Evolutionary conservation across 2,888 invertebrate species (phyloP).

Genomic region (Halictus ligatus): DNA sequence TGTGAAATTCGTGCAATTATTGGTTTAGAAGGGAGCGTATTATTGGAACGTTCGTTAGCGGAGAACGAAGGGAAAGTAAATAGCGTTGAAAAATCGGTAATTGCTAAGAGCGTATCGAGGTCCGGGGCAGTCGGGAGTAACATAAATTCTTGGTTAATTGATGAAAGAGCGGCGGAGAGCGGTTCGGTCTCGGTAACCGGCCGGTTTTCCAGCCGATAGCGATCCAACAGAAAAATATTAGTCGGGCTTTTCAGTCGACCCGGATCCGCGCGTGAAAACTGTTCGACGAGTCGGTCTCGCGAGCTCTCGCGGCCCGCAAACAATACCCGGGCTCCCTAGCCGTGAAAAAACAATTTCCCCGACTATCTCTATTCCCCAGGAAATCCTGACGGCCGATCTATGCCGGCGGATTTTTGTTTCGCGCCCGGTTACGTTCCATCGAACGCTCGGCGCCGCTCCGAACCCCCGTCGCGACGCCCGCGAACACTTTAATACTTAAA

Average conservation of each 20-base stretch:
- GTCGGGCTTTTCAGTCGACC: constrained; percentile 5
- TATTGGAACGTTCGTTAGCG: not conserved
- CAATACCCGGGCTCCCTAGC: constrained; percentile 19
- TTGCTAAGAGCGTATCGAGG: not conserved
- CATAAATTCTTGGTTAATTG: constrained; percentile 3
- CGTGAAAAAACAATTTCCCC: constrained; percentile 38
- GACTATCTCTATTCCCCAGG: constrained; percentile 17
- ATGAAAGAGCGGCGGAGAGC: not conserved
- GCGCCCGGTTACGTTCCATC: not conserved
- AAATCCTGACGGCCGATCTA: constrained; percentile 25
- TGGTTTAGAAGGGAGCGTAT: not conserved
- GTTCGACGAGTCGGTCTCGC: not conserved
- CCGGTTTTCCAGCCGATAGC: not conserved
- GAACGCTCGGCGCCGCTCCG: not conserved
- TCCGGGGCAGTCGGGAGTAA: not conserved
- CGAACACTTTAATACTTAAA: not conserved
- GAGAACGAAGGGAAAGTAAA: not conserved
- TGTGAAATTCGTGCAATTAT: not conserved
- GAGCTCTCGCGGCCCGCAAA: constrained; percentile 17
- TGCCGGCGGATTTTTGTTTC: constrained; percentile 23
- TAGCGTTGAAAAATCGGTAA: not conserved
- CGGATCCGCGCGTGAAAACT: constrained; percentile 15
- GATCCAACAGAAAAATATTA: constrained; percentile 11
- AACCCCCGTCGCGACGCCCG: not conserved
- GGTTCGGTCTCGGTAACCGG: not conserved